phyloP scores from a whole-genome alignment of 2,113 vertebrate species.

The Phyllostomus discolor region DNA sequence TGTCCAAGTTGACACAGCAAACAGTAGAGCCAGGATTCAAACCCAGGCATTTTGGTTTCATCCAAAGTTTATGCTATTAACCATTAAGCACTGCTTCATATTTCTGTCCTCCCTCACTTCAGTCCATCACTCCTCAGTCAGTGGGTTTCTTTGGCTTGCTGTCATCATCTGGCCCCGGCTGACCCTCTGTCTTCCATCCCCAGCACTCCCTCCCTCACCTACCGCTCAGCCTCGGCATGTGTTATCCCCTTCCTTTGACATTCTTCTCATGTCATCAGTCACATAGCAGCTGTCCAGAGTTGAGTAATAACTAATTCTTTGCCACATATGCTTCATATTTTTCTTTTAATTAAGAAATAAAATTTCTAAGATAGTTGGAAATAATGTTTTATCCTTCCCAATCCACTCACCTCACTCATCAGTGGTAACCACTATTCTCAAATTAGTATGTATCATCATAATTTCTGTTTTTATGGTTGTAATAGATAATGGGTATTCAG shows the following conservation, averaged over 20 bases:
- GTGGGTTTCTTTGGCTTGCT: not conserved
- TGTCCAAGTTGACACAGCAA: not conserved
- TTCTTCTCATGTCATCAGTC: not conserved
- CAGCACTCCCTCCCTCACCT: not conserved
- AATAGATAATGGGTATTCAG: not conserved
- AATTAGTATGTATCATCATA: not conserved
- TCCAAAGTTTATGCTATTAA: not conserved
- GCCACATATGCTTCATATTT: not conserved
- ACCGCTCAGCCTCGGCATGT: not conserved
- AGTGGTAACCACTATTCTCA: not conserved
- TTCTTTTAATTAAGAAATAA: conserved; percentile 8
- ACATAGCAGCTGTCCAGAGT: not conserved
- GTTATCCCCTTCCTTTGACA: not conserved
- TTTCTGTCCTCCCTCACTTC: not conserved
- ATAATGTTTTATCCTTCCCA: not conserved
- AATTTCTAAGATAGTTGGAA: conserved; percentile 1
- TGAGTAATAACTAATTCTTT: not conserved
- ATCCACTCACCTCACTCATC: not conserved
- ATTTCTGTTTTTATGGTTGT: not conserved
- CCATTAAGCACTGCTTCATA: not conserved
- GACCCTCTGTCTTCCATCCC: not conserved
- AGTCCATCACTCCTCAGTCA: not conserved
- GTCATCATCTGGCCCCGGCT: not conserved
- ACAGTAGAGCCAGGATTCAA: not conserved
- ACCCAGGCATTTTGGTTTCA: not conserved